Base-by-base conservation (phyloP, 2,888 invertebrate species). In the Athripsodes cinereus region DNA sequence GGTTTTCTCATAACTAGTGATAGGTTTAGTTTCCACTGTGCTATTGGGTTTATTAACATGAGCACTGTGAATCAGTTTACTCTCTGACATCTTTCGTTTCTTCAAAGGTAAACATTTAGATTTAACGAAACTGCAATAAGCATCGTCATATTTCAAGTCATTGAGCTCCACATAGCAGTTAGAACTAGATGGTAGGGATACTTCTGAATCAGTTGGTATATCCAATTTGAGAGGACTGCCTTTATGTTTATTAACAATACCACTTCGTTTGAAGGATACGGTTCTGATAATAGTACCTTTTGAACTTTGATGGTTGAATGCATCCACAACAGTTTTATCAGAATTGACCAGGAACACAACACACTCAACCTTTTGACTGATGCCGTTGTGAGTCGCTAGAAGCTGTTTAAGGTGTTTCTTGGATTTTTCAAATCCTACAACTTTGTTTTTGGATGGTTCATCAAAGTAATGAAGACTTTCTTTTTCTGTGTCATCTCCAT, bases 381-480 rank as follows among this genome's bases (percentile, higher is more conserved):
- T 22, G n/a, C 60, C 57, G n/a, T 57, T 61, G 20, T 44, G 20
- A 11, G 52, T 22, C 8, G 49, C 18, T 46, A 53, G 26, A 18
- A 34, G 57, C 16, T 50, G 18, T 22, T 58, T 55, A 8, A 57
- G 50, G 6, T 52, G 34, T 40, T 52, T 57, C 11, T 48, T 58
- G 6, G 44, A 21, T 21, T 51, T 51, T 11, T 55, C 52, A 2
- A 51, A 46, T 40, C 26, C 48, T 1, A 46, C 22, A 2, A 48
- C 31, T 31, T 58, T 61, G 31, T 35, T 44, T 20, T 57, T 57
- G 2, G 58, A 52, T 8, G 53, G 53, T 2, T 59, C 55, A 22
- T 63, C 60, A 22, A 61, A 63, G 31, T 55, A 61, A 31, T 53
- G 26, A n/a, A 60, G 44, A 31, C 46, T 53, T 34, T 58, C 58